Evolutionary conservation across 2,888 invertebrate genomes (phyloP).

Genomic region (Leptogaster cylindrica): DNA sequence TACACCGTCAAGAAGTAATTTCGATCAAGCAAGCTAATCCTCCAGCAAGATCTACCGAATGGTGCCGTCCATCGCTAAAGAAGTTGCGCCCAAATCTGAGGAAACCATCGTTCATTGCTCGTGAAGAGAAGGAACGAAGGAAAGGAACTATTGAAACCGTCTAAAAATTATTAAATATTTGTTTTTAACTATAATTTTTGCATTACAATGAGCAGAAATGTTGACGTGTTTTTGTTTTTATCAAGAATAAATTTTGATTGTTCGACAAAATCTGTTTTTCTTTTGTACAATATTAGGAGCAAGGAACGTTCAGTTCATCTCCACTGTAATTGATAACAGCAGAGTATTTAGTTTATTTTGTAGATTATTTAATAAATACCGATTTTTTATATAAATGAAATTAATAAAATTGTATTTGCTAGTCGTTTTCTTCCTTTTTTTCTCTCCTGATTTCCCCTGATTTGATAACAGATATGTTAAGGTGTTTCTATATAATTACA

Average conservation of each 20-base stretch:
- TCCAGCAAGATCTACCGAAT: slow-evolving; percentile 47
- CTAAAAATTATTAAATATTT: slow-evolving; percentile 52
- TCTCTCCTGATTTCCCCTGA: no score
- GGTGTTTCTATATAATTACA: no score
- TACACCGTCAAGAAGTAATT: slow-evolving; percentile 56
- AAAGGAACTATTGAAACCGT: slow-evolving; percentile 65
- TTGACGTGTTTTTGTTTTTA: slow-evolving; percentile 27
- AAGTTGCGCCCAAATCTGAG: slow-evolving; percentile 65
- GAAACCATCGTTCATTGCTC: slow-evolving; percentile 81
- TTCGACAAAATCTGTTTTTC: no score
- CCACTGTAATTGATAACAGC: no score
- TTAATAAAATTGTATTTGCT: no score
- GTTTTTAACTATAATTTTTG: slow-evolving; percentile 2
- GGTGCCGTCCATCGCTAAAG: slow-evolving; percentile 52
- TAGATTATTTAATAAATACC: no score
- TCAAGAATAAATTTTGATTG: slow-evolving; percentile 30
- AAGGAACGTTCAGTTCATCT: no score
- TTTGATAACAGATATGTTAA: no score
- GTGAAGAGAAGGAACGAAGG: slow-evolving; percentile 62
- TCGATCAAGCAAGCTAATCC: slow-evolving; percentile 42
- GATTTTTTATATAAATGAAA: no score
- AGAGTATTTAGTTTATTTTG: no score
- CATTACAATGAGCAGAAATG: neutral
- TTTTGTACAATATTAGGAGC: no score
- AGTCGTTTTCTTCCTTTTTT: no score